Percentiles rank a stretch among this genome's conserved stretches.
Conservation (phyloP, 2,113 vertebrate genomes). For the Platichthys stellatus region DNA sequence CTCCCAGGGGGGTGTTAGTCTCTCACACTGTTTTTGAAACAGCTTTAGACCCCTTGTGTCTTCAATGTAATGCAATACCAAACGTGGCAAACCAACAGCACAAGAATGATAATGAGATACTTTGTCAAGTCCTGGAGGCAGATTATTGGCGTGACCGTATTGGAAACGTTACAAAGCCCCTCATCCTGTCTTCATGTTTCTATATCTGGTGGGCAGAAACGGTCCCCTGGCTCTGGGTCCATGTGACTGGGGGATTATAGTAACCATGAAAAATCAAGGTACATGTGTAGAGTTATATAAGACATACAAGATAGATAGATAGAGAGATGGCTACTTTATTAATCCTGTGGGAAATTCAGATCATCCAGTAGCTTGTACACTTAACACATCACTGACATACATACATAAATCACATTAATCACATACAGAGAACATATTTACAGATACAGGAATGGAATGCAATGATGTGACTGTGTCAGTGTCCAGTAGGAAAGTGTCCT, state of each 20-base stretch:
- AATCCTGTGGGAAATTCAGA: too few relatives aligned
- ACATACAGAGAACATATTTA: too few relatives aligned
- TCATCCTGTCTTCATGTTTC: slow-evolving; percentile 3
- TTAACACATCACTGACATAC: too few relatives aligned
- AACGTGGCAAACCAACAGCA: neutral
- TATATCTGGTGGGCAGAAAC: neutral
- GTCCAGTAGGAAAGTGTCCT: too few relatives aligned
- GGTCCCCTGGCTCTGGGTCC: neutral
- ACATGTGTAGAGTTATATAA: slow-evolving; percentile 23
- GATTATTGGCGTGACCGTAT: neutral
- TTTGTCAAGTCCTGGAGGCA: slow-evolving; percentile 4
- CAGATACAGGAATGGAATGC: too few relatives aligned
- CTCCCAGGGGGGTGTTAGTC: slow-evolving; percentile 16
- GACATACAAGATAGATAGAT: neutral
- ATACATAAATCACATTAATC: too few relatives aligned
- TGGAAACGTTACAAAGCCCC: neutral
- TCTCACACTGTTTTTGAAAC: neutral
- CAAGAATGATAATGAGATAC: slow-evolving; percentile 5
- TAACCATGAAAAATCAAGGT: slow-evolving; percentile 34
- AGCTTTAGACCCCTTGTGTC: slow-evolving; percentile 7
- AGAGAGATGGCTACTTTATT: too few relatives aligned
- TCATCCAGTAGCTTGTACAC: too few relatives aligned
- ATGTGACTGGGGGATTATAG: slow-evolving; percentile 16
- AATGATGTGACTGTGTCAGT: too few relatives aligned
- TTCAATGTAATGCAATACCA: slow-evolving; percentile 14